Conservation (phyloP, 2,797 vertebrate species). For the Spea hammondii region DNA sequence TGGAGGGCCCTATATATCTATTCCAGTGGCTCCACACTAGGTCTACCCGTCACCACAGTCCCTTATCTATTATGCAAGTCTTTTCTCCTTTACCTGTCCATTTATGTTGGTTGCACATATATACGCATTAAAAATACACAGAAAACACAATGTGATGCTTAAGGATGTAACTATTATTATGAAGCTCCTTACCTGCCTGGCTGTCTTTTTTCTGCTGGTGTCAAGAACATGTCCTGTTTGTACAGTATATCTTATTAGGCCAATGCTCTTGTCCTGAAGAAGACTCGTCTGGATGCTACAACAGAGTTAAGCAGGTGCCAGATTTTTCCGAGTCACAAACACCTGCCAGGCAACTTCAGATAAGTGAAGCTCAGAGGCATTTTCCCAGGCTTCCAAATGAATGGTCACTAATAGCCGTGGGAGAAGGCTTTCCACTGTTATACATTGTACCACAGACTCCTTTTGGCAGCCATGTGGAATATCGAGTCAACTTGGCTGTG, state of each 20-base stretch:
- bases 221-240: background rate
- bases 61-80: too few relatives aligned
- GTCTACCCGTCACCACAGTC: too few relatives aligned
- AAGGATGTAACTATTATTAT: too few relatives aligned
- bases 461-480: constrained; percentile 77
- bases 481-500: constrained; percentile 72
- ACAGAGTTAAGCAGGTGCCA: constrained; percentile 68
- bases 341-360: constrained; percentile 79
- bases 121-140: too few relatives aligned
- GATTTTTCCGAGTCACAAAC: constrained; percentile 70
- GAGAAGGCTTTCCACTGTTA: constrained; percentile 79
- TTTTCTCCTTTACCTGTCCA: too few relatives aligned
- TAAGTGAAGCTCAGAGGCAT: constrained; percentile 77
- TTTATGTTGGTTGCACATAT: too few relatives aligned
- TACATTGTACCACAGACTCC: constrained; percentile 73
- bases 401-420: constrained; percentile 79
- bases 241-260: constrained; percentile 30
- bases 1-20: too few relatives aligned
- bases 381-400: constrained; percentile 86
- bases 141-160: too few relatives aligned
- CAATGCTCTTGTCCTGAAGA: constrained; percentile 54
- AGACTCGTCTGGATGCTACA: constrained; percentile 49
- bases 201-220: background rate
- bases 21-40: too few relatives aligned
- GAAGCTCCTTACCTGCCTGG: background rate